Evolutionary conservation across 2,113 vertebrate species (phyloP), one percentile per base, ranked within the genome.

Genomic region (Platycercus adscitus): DNA sequence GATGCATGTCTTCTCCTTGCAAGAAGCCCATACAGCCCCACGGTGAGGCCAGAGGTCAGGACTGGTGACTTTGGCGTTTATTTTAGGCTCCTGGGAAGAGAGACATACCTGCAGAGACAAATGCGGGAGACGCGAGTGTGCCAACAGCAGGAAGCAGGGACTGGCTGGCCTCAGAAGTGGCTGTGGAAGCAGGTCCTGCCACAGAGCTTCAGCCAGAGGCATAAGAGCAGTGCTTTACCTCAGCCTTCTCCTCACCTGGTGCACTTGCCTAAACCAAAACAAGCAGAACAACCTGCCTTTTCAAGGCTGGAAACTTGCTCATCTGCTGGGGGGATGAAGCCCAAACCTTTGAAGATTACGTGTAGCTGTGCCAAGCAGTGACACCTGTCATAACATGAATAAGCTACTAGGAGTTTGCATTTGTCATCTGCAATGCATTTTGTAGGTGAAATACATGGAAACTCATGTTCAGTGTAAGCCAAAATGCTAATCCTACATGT

Each of bases 321-420:
- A 97, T 85, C 93, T 91, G 76, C 86, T 73, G 43, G 9, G 28
- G 56, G 56, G 5, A 20, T 18, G 24, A 8, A 50, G 8, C 15
- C 9, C 31, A 86, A 80, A 50, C 17, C 65, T 93, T 81, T 89
- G 95, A 94, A 82, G 82, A 66, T 68, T 73, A 83, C 0, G 1
- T 26, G 55, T 75, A 90, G 64, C 76, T 86, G 46, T 93, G 91
- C 88, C 84, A 94, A 52, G 10, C 13, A 37, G 19, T 90, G 93
- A 75, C 93, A 96, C 82, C 88, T 96, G 82, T 89, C 82, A 77
- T 63, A 94, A 93, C 79, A 94, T 37, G 77, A 90, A 88, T 90
- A 69, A 91, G 69, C 66, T 85, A 55, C 69, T 39, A 56, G n/a
- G 80, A 83, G 50, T 55, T 86, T 37, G 66, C n/a, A 80, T 86